Conservation (phyloP, 2,888 invertebrate species). For the Drosophila barbarae region DNA sequence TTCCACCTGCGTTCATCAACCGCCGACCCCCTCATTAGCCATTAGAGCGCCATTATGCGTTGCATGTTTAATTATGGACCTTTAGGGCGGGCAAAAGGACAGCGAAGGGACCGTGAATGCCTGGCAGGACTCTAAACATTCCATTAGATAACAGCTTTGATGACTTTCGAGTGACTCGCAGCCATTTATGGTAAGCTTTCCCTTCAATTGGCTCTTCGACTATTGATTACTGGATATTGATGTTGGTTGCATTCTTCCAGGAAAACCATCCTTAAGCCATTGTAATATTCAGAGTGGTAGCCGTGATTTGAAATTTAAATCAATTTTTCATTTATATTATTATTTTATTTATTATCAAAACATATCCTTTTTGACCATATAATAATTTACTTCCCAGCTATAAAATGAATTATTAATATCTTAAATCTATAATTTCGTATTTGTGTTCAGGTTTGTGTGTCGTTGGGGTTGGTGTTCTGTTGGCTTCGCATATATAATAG, state of each 20-base stretch:
- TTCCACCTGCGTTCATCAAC: not conserved
- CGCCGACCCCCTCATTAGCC: constrained; percentile 56
- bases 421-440: constrained; percentile 7
- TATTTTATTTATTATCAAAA: too few relatives aligned
- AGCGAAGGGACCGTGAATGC: not conserved
- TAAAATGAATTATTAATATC: not conserved
- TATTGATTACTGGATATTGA: constrained; percentile 33
- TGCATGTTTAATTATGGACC: constrained; percentile 67
- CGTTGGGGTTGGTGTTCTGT: not conserved
- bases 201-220: constrained; percentile 36
- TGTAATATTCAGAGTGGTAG: too few relatives aligned
- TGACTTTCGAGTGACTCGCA: constrained; percentile 26
- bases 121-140: constrained; percentile 29
- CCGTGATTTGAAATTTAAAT: too few relatives aligned
- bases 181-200: constrained; percentile 24
- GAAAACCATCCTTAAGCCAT: constrained; percentile 12
- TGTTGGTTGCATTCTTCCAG: constrained; percentile 1
- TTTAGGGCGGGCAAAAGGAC: constrained; percentile 2
- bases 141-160: constrained; percentile 40
- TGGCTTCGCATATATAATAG: constrained; percentile 5
- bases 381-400: not conserved
- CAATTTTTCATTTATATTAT: too few relatives aligned
- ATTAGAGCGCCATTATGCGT: constrained; percentile 66
- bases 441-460: not conserved
- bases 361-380: too few relatives aligned